Evolutionary conservation across 1,140 invertebrate species (phyloP), one percentile per base, ranked within the genome.

Genomic region (Eufriesea mexicana): DNA sequence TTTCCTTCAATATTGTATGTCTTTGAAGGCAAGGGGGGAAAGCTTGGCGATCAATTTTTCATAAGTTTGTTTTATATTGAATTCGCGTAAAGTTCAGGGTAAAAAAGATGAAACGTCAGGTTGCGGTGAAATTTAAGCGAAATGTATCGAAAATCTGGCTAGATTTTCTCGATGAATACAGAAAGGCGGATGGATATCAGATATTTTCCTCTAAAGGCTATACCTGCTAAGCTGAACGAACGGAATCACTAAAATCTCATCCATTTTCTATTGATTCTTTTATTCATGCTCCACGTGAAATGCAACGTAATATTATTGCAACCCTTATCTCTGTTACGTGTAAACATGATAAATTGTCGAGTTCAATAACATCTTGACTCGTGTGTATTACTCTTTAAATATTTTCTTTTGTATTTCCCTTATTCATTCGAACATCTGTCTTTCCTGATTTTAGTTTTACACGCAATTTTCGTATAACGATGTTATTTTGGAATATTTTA

Each of bases 221-320:
- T 57, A 57, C 20, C 20, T 20, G 20, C 45, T 7, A 59, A 68
- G 20, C 45, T 7, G 66, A 68, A 45, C 51, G 57, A 12, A 73
- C 49, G 6, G 57, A 74, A 59, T 45, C 8, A 54, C 62, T 80
- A 84, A 81, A 86, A 77, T 82, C 42, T 73, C 35, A 35, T 80
- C 35, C 54, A 62, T 54, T 45, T 74, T 25, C 9, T 74, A 66
- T 66, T 8, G 70, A 73, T 71, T 64, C 35, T 42, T 5, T 28
- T 45, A 72, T 20, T 10, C 35, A 5, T 49, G n/a, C 4, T 35
- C 47, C 51, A 5, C 16, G n/a, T 42, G n/a, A 49, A 62, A 51
- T 5, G 76, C 2, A 57, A 28, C 16, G 20, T 25, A 67, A 77
- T 67, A 55, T 57, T 67, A 45, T 70, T 70, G 35, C 54, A 45